Evolutionary conservation across 2,888 invertebrate species (phyloP), one percentile per base, ranked within the genome.

Genomic region (Meteorus colon): DNA sequence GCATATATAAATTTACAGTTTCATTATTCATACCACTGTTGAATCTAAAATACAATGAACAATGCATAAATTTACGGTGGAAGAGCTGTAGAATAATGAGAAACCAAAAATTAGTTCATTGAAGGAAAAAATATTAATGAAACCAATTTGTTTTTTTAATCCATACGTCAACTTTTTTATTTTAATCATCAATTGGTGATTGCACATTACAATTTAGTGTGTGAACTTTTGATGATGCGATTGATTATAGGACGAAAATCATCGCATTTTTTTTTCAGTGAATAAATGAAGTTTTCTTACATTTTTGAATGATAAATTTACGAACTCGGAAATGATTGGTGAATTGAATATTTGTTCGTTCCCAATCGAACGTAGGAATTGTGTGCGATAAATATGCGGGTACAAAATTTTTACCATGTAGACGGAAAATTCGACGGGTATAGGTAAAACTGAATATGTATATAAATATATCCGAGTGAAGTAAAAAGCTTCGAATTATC

Each of bases 401-500:
- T 55, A 55, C 24, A 55, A 55, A 55, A 55, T 55, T 55, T 55
- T 19, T 55, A 19, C 55, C 19, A 1, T 55, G 5, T 55, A 55
- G n/a, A 19, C 19, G 55, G 10, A 55, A 55, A 55, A 55, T 55
- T 55, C 55, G 19, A 55, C 19, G 55, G 55, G 19, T 55, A 55
- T 55, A 19, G 55, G 10, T 55, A 55, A 19, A 19, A 55, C 6
- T 19, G 55, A 55, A 19, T 19, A 6, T 19, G n/a, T 55, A 55
- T 19, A 55, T 55, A 48, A 8, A 19, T 19, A 55, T 1, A 55
- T 55, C 8, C 19, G 10, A 19, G 55, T 2, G 19, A 24, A 55
- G 19, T 55, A 24, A 55, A 55, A 55, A 55, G 55, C 55, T 55
- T 55, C 55, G 24, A 55, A 55, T 55, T 24, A 55, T 55, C 55